Conservation (phyloP, 2,797 vertebrate genomes). For the Tadarida brasiliensis region DNA sequence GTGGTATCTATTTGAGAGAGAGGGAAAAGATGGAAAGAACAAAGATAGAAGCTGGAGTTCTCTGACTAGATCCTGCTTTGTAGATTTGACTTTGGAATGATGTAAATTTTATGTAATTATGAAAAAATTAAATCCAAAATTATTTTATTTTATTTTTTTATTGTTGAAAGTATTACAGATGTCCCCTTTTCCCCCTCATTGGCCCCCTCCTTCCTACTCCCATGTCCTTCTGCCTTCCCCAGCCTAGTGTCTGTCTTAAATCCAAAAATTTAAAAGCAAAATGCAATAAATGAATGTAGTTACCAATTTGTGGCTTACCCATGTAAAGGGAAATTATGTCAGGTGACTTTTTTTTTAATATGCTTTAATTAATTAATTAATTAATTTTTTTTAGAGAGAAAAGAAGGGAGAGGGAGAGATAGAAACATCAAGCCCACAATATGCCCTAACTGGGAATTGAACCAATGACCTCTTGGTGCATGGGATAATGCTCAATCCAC, state of each 20-base stretch:
- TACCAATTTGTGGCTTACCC: background rate
- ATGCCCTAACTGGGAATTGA: no score
- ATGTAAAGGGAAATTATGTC: background rate
- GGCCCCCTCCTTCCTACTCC: no score
- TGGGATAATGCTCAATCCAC: no score
- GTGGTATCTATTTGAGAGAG: background rate
- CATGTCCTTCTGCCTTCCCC: no score
- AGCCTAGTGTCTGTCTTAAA: background rate
- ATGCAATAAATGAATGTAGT: background rate
- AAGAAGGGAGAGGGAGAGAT: no score
- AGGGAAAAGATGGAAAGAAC: background rate
- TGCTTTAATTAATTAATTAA: no score
- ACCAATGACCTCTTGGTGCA: no score
- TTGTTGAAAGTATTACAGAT: no score
- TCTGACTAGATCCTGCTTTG: background rate
- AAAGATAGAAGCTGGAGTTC: background rate
- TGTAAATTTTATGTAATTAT: background rate
- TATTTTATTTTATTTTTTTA: no score
- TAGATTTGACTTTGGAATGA: constrained; percentile 29
- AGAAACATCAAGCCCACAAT: no score
- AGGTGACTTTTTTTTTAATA: background rate
- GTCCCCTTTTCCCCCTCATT: no score
- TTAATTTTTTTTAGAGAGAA: no score
- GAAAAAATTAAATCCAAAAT: background rate
- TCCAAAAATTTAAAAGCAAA: background rate